Evolutionary conservation across 1,140 invertebrate genomes (phyloP), one percentile per base, ranked within the genome.

Genomic region (Euschistus heros): DNA sequence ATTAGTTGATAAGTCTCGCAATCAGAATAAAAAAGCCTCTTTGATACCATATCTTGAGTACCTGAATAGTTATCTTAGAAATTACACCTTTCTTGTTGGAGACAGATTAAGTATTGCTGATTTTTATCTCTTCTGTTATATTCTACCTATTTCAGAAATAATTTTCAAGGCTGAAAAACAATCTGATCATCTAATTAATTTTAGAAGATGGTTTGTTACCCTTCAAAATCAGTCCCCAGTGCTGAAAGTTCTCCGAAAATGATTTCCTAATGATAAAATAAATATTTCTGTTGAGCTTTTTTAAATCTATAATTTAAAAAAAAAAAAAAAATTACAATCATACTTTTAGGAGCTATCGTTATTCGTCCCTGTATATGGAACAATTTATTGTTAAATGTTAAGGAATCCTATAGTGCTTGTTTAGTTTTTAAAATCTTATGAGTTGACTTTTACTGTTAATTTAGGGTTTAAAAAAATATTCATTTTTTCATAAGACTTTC

Each of bases 71-170:
- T 72, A 81, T 69, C 74, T 91, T 7, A 68, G 80, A 22, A 77
- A 77, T 7, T 77, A 78, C 47, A 91, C 86, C 1, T 92, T 80
- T 75, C 75, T 92, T 18, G 86, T 89, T 33, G 84, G 82, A 33
- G 87, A 91, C 72, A 74, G 80, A 54, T 79, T 91, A 2, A 82
- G 85, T 33, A 76, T 88, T 59, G 89, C 88, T 65, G 89, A 91
- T 75, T 81, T 91, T 68, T 74, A 78, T 30, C 74, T 90, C 17
- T 81, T 81, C 65, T 80, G 80, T 63, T 77, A 80, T 65, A 72
- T 91, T 20, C 27, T 76, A 20, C 79, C 81, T n/a, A 73, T 54
- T 62, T 68, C 63, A 13, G 30, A 59, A 33, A 70, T 82, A 67
- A 77, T 81, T 55, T 73, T 80, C 17, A 57, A 27, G 5, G 74